Base-by-base conservation (phyloP, 2,113 vertebrate genomes). In the Ascaphus truei region DNA sequence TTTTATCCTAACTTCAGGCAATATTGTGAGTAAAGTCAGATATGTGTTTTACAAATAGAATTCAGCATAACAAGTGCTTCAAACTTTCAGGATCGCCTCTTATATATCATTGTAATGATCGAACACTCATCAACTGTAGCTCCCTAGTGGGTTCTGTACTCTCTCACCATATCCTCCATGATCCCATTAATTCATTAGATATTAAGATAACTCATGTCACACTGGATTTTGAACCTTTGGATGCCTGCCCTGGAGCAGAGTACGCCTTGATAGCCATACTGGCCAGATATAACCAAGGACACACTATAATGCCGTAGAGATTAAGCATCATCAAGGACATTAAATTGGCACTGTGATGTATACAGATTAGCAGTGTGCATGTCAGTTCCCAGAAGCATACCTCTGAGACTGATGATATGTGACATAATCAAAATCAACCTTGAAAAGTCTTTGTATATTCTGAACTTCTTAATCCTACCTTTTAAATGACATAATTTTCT, bases 341-440 rank as follows among this genome's bases (percentile, higher is more conserved):
- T 29, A n/a, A 52, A 47, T n/a, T 53, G 61, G 61, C 45, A 51
- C 61, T 34, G 5, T 36, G 47, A 30, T 48, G 31, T 39, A 26
- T 48, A 39, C 7, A 13, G 62, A 64, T 53, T 53, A 39, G 34
- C 62, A n/a, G 29, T 53, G 62, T 52, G n/a, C 59, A 64, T 47
- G 11, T 36, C 48, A 37, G 62, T 29, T 64, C 62, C 48, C 62
- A 36, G 31, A 52, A 39, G 62, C 62, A 64, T 53, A n/a, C 5
- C 62, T 64, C 22, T 39, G 62, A 64, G 31, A 64, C 20, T 64
- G 62, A 64, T 64, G 31, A 64, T 64, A 64, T 64, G 62, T 64
- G 62, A 64, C 62, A 64, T 64, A 39, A 64, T 64, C 31, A 39
- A 52, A 64, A 64, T 64, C 62, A 64, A 53, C 62, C 62, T 51